phyloP scores from a whole-genome alignment of 2,113 vertebrate species.

The Burhinus bistriatus region DNA sequence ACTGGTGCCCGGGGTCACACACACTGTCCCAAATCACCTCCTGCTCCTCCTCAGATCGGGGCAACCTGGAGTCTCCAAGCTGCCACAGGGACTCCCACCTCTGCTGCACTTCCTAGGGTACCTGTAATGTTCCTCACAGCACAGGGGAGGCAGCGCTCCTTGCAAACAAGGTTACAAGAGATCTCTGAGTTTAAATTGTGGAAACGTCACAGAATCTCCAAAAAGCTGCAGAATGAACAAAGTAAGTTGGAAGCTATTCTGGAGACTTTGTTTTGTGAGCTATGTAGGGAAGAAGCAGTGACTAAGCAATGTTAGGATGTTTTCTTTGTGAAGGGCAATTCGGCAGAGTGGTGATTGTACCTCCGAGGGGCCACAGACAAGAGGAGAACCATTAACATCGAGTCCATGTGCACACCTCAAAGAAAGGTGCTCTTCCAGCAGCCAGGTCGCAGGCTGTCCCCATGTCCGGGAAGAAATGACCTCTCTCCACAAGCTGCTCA shows the following conservation, averaged over 20 bases:
- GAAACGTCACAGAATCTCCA: background rate
- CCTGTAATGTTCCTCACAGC: background rate
- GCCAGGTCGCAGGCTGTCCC: background rate
- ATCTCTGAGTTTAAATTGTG: background rate
- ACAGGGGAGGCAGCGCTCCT: background rate
- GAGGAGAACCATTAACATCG: rapidly evolving
- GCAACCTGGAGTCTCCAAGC: background rate
- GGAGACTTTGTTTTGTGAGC: background rate
- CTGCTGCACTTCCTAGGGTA: background rate
- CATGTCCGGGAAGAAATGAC: rapidly evolving
- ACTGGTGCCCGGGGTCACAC: background rate
- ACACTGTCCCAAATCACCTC: rapidly evolving
- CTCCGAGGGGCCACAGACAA: background rate
- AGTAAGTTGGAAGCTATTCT: background rate
- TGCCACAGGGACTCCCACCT: background rate
- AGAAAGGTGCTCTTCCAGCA: background rate
- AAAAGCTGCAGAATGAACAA: background rate
- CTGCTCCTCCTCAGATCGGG: background rate
- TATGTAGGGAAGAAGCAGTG: background rate
- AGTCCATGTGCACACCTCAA: background rate
- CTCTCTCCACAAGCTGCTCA: background rate
- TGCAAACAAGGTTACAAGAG: background rate
- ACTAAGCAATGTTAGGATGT: background rate
- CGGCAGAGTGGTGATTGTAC: background rate
- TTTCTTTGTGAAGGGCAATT: background rate